These are phyloP conservation scores for Notarius lentiginosus DNA, from an alignment of 2,113 vertebrate species.

Conservation along the genomic window DNA sequence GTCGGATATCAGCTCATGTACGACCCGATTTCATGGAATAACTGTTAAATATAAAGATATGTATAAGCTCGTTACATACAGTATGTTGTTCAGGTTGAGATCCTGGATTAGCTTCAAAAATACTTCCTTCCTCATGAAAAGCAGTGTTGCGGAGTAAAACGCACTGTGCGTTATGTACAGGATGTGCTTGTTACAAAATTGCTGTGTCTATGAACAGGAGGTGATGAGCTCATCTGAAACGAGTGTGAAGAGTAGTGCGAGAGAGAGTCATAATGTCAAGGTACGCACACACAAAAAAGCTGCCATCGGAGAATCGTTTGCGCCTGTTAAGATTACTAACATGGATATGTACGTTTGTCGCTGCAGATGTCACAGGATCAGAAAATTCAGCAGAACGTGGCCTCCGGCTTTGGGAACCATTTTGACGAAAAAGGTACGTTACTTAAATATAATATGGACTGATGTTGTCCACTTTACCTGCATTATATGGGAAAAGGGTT, in stretches of 20 bases:
- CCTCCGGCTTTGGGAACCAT: conserved; percentile 67
- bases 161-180: not conserved
- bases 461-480: not conserved
- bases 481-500: not conserved
- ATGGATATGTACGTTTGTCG: conserved; percentile 2
- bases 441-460: not conserved
- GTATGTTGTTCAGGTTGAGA: too few species aligned
- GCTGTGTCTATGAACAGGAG: conserved; percentile 71
- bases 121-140: too few species aligned
- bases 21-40: too few species aligned
- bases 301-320: conserved; percentile 15
- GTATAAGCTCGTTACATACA: too few species aligned
- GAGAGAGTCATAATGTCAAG: conserved; percentile 59
- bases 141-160: too few species aligned
- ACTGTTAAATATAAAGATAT: too few species aligned
- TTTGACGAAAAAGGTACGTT: conserved; percentile 72
- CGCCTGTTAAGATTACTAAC: not conserved
- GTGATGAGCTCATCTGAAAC: conserved; percentile 74
- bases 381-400: conserved; percentile 63
- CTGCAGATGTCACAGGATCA: conserved; percentile 68
- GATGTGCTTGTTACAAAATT: not conserved
- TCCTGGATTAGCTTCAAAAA: too few species aligned
- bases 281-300: not conserved
- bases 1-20: too few species aligned
- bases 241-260: conserved; percentile 68